A percentile compares a stretch with the other conserved stretches of the same genome.
Evolutionary conservation across 2,797 vertebrate species (phyloP).

Genomic region (Columba guinea): DNA sequence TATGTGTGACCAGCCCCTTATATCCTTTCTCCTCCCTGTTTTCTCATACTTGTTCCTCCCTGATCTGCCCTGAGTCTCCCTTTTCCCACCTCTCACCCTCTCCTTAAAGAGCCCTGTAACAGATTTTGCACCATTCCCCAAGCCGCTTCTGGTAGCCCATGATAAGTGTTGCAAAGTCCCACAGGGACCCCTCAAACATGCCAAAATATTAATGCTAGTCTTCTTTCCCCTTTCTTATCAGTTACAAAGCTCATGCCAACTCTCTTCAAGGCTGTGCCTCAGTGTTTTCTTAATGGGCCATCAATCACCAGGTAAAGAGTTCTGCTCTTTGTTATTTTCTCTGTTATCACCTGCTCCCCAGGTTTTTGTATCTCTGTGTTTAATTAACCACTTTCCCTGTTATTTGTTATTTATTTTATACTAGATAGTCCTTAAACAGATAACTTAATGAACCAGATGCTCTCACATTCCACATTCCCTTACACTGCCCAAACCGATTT

Average conservation of each 20-base stretch:
- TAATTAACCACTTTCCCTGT: neutral
- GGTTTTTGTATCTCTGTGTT: neutral
- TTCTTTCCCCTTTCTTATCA: neutral
- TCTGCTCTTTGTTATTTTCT: neutral
- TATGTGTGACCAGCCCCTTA: accelerated
- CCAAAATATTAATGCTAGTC: neutral
- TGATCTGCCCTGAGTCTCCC: neutral
- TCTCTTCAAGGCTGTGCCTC: neutral
- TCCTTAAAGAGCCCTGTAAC: neutral
- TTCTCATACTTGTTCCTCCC: neutral
- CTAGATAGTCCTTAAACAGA: neutral
- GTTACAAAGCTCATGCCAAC: neutral
- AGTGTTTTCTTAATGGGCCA: neutral
- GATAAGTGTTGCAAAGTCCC: neutral
- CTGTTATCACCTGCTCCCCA: neutral
- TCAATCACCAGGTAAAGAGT: neutral
- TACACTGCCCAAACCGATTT: neutral
- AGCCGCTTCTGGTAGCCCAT: neutral
- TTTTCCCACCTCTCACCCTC: neutral
- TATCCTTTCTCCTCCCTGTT: neutral
- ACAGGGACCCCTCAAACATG: neutral
- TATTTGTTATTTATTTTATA: neutral
- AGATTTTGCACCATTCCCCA: neutral
- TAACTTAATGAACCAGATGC: neutral
- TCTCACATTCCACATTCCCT: neutral